phyloP scores from a whole-genome alignment of 2,797 vertebrate species.

The Syngnathus rostellatus region DNA sequence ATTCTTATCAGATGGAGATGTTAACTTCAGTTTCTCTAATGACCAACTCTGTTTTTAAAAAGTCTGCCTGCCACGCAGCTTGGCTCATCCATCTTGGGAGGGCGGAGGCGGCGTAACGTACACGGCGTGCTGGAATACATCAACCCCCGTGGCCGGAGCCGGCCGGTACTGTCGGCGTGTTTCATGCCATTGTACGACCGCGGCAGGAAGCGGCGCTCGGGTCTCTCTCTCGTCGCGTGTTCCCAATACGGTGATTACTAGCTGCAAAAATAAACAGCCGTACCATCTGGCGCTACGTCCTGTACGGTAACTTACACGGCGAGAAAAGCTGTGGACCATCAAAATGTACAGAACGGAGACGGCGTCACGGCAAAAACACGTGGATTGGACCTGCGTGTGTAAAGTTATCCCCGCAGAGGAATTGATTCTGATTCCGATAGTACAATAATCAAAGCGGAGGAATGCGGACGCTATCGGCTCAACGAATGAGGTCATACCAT shows the following conservation, averaged over 20 bases:
- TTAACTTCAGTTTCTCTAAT: constrained; percentile 12
- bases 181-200: constrained; percentile 42
- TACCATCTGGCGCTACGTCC: constrained; percentile 62
- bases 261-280: constrained; percentile 70
- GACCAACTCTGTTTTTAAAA: constrained; percentile 35
- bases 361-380: constrained; percentile 29
- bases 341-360: constrained; percentile 53
- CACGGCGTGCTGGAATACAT: constrained; percentile 54
- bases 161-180: constrained; percentile 34
- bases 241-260: constrained; percentile 63
- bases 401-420: constrained; percentile 9
- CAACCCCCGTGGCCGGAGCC: constrained; percentile 44
- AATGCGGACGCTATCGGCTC: not conserved
- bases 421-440: not conserved
- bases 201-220: constrained; percentile 51
- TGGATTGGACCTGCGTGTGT: not conserved
- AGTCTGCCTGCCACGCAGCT: constrained; percentile 43
- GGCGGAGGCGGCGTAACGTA: constrained; percentile 52
- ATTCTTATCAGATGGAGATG: not conserved
- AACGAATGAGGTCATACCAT: too few species aligned
- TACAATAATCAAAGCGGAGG: not conserved
- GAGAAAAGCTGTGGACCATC: constrained; percentile 69
- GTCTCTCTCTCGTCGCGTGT: constrained; percentile 63
- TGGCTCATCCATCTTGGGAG: constrained; percentile 53
- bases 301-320: constrained; percentile 60